Base-by-base conservation (phyloP, 2,797 vertebrate genomes). In the Megalops cyprinoides region DNA sequence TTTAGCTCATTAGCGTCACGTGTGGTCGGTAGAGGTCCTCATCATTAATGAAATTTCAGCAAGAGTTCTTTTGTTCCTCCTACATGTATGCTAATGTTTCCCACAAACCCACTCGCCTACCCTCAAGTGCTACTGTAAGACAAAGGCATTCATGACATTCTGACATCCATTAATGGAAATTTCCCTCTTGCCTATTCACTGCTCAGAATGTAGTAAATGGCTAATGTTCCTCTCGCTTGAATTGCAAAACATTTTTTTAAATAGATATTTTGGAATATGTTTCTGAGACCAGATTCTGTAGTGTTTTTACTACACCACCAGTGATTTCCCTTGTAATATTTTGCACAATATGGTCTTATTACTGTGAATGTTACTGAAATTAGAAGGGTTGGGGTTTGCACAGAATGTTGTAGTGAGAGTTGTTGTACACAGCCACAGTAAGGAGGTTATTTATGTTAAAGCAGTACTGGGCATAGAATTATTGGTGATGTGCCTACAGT, bases 101-200 rank as follows among this genome's bases (percentile, higher is more conserved):
- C 62, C 62, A 18, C 12, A 14, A 67, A 67, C 65, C 37, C 37
- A 69, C 65, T 69, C 65, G 42, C 34, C 65, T 8, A 42, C 14
- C 34, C 37, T 42, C 7, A 9, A 69, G 34, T 39, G 65, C 65
- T 42, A n/a, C 34, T 39, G 1, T 37, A 34, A 53, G 49, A 76
- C 73, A 74, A 49, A 74, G 48, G 48, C 44, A 31, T 69, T 23
- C 65, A n/a, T 42, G 65, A 34, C 4, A 28, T 18, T 51, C 23
- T 55, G 31, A 76, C 31, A 28, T 37, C 74, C 28, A 55, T 76
- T 76, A 53, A 8, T 39, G 48, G 31, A 55, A 76, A 76, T 28
- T 25, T 15, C 18, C 28, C 15, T 31, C 12, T n/a, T 53, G 51
- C 74, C 74, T n/a, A 28, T 69, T 69, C 18, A 34, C 15, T 9